Base-by-base conservation (phyloP, 2,888 invertebrate genomes). In the Noctua comes region DNA sequence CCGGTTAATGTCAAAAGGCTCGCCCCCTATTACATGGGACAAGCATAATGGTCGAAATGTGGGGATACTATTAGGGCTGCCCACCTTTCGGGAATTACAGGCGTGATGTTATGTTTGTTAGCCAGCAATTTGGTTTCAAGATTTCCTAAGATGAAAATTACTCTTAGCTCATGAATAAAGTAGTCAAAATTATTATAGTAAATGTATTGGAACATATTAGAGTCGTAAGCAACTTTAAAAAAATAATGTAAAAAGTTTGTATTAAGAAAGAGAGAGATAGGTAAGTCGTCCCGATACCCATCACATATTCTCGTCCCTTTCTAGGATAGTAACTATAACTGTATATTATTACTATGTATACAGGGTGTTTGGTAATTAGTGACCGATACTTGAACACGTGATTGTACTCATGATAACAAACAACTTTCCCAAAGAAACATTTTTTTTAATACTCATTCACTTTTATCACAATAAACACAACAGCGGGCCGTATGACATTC, bases 231-330 rank as follows among this genome's bases (percentile, higher is more conserved):
- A 65, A 64, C 2, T 31, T 31, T 21, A 51, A 65, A 51, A 65
- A 81, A 1, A 59, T 18, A 16, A 21, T 85, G 81, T 85, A 76
- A 73, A 74, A 68, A 78, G 31, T 65, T 68, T 79, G 73, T 48
- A 68, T 48, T 75, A 80, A 79, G 74, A 73, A 65, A 84, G 86
- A 86, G 87, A 85, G 80, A 85, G 73, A 84, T 77, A 80, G 75
- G 69, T 87, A 84, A 77, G 75, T 68, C n/a, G 83, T 90, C 90
- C 88, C 77, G 91, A 90, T 90, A 91, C 91, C 90, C 92, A 91
- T 90, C 91, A 90, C 91, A 89, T 76, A 59, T 88, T 88, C 86
- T 91, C 81, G 88, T 90, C 92, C 92, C 89, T 90, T 90, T 79
- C 77, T 93, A 93, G 91, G 87, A 85, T 93, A 92, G 88, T 80